A percentile compares a stretch with the other conserved stretches of the same genome.
These are phyloP conservation scores for Pelobates cultripes DNA, from an alignment of 2,797 vertebrate genomes.

Conservation along the genomic window DNA sequence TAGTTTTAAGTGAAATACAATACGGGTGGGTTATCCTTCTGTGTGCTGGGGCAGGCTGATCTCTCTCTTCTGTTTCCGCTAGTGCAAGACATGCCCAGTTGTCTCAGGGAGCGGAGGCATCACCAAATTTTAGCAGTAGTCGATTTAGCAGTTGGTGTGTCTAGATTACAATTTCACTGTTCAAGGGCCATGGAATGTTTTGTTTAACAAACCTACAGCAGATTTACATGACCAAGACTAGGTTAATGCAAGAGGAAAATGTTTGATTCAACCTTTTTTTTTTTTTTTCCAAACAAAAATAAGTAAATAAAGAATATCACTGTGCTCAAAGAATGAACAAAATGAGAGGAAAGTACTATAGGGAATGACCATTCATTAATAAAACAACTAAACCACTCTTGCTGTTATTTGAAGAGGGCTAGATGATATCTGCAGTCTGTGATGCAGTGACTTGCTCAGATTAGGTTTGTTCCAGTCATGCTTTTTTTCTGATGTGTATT, in stretches of 20 bases:
- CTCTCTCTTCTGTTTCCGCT: slow-evolving; percentile 46
- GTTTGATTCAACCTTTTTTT: no score
- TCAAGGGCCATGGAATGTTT: slow-evolving; percentile 2
- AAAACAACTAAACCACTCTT: no score
- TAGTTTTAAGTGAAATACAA: slow-evolving; percentile 65
- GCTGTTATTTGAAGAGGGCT: no score
- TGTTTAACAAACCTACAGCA: slow-evolving; percentile 5
- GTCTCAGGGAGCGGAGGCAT: slow-evolving; percentile 57
- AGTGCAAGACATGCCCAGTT: slow-evolving; percentile 47
- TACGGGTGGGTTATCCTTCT: slow-evolving; percentile 61
- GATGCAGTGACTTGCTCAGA: no score
- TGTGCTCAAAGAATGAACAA: no score
- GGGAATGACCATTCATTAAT: no score
- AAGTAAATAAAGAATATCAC: no score
- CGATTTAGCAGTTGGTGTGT: slow-evolving; percentile 22
- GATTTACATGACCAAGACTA: background rate
- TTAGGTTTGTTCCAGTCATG: no score
- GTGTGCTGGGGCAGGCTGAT: slow-evolving; percentile 63
- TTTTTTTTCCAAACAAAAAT: no score
- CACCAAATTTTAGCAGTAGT: slow-evolving; percentile 50
- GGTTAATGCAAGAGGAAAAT: background rate
- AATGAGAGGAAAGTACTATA: no score
- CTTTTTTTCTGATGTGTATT: no score
- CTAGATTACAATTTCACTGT: slow-evolving; percentile 18
- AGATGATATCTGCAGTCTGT: no score